Evolutionary conservation across 2,888 invertebrate genomes (phyloP).

Genomic region (Vannuccia rotundouncinata): DNA sequence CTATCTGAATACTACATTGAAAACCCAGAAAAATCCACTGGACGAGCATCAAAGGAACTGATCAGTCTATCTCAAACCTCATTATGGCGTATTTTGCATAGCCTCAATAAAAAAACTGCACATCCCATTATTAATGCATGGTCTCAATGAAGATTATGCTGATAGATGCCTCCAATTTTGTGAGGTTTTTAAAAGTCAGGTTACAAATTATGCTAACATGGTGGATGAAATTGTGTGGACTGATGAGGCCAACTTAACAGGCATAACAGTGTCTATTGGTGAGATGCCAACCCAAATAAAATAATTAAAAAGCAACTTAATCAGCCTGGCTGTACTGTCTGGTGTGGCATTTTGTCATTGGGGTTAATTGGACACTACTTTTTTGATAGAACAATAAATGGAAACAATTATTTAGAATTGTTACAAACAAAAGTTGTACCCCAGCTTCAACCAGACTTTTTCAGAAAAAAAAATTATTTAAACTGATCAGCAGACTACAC

Average conservation of each 20-base stretch:
- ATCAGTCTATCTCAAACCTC: background rate
- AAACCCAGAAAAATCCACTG: slow-evolving; percentile 12
- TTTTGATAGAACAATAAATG: slow-evolving; percentile 2
- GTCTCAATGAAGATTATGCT: background rate
- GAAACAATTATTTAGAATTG: slow-evolving; percentile 17
- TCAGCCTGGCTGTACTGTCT: background rate
- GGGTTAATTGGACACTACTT: background rate
- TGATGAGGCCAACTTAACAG: slow-evolving; percentile 19
- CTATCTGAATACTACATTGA: slow-evolving; percentile 12
- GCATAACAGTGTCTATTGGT: slow-evolving; percentile 17
- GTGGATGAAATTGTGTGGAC: slow-evolving; percentile 2
- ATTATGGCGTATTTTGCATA: slow-evolving; percentile 7
- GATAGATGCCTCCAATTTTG: slow-evolving; percentile 12
- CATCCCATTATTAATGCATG: slow-evolving; percentile 10
- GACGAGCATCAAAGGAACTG: slow-evolving; percentile 21
- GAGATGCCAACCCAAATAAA: slow-evolving; percentile 19
- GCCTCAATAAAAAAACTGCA: slow-evolving; percentile 5
- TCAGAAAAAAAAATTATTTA: too few relatives aligned
- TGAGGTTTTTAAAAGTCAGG: slow-evolving; percentile 23
- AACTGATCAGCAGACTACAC: too few relatives aligned
- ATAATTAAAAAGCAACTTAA: slow-evolving; percentile 15
- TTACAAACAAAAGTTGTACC: slow-evolving; percentile 8
- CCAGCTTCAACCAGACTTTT: slow-evolving; percentile 21
- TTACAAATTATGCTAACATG: slow-evolving; percentile 21
- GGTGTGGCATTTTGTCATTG: background rate